phyloP scores from a whole-genome alignment of 2,888 invertebrate genomes.

The Aphidius colemani region DNA sequence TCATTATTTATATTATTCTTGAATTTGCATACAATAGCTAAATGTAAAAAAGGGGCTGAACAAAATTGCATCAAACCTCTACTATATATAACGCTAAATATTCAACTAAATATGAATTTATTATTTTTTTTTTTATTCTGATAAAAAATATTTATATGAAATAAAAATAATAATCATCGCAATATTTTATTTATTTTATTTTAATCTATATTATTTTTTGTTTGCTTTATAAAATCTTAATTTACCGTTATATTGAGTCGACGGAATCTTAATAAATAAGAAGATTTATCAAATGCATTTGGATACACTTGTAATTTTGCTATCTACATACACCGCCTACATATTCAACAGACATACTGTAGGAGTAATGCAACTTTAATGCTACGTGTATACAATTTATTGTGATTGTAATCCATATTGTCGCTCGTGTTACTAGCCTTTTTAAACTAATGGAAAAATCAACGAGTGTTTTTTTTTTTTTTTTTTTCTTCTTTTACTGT shows the following conservation, averaged over 20 bases:
- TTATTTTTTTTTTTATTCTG: conserved; percentile 19
- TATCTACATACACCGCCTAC: conserved; percentile 12
- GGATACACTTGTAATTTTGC: conserved; percentile 15
- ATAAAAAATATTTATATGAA: neutral
- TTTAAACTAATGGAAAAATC: conserved; percentile 24
- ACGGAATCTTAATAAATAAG: neutral
- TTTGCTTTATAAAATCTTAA: neutral
- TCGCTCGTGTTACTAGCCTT: conserved; percentile 11
- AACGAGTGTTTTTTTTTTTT: conserved; percentile 13
- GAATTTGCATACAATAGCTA: conserved; percentile 43
- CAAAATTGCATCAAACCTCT: conserved; percentile 32
- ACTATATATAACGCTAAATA: conserved; percentile 17
- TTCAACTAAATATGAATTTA: conserved; percentile 27
- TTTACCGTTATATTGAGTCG: no score
- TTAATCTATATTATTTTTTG: neutral
- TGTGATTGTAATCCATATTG: conserved; percentile 11
- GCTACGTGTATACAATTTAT: conserved; percentile 15
- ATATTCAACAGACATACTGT: conserved; percentile 8
- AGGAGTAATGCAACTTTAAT: conserved; percentile 11
- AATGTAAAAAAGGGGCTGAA: conserved; percentile 18
- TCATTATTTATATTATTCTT: conserved; percentile 34
- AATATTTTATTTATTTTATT: conserved; percentile 9
- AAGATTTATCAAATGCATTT: neutral
- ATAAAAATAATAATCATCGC: conserved; percentile 9
- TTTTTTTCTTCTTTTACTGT: conserved; percentile 5